phyloP scores from a whole-genome alignment of 1,140 invertebrate genomes.

The Melipona quadrifasciata region DNA sequence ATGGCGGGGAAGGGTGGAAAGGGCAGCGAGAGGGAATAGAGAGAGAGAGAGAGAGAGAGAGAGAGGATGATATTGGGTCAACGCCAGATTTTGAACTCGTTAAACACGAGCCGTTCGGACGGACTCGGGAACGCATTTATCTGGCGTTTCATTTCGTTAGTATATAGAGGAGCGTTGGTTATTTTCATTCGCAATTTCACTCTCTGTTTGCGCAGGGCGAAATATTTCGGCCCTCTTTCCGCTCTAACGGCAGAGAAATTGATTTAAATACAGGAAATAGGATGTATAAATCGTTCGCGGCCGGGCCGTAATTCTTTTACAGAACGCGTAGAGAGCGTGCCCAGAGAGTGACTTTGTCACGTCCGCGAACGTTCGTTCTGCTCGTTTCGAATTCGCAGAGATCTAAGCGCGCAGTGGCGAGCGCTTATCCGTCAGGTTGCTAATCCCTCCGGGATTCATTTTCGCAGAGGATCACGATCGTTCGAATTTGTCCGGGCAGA shows the following conservation, averaged over 20 bases:
- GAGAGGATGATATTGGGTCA: slow-evolving; percentile 40
- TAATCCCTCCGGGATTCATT: too few relatives aligned
- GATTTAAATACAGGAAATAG: slow-evolving; percentile 44
- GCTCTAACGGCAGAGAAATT: slow-evolving; percentile 37
- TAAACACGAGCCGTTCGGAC: slow-evolving; percentile 26
- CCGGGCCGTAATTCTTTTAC: slow-evolving; percentile 17
- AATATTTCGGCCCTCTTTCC: slow-evolving; percentile 21
- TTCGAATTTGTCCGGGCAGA: neutral
- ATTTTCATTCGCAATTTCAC: slow-evolving; percentile 27
- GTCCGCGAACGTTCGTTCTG: neutral
- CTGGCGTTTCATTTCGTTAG: neutral
- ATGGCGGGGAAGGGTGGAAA: too few relatives aligned
- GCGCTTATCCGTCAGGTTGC: neutral
- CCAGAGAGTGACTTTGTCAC: neutral
- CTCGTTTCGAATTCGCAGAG: neutral
- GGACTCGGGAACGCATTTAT: slow-evolving; percentile 35
- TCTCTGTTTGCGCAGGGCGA: neutral
- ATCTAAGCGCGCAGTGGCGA: neutral
- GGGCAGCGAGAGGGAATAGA: too few relatives aligned
- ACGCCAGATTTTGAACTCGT: slow-evolving; percentile 58
- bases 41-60: neutral
- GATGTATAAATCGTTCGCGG: slow-evolving; percentile 38
- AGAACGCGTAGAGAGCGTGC: neutral
- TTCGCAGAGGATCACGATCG: neutral
- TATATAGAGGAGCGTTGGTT: neutral